phyloP scores from a whole-genome alignment of 1,140 invertebrate genomes.

The Magallana gigas region DNA sequence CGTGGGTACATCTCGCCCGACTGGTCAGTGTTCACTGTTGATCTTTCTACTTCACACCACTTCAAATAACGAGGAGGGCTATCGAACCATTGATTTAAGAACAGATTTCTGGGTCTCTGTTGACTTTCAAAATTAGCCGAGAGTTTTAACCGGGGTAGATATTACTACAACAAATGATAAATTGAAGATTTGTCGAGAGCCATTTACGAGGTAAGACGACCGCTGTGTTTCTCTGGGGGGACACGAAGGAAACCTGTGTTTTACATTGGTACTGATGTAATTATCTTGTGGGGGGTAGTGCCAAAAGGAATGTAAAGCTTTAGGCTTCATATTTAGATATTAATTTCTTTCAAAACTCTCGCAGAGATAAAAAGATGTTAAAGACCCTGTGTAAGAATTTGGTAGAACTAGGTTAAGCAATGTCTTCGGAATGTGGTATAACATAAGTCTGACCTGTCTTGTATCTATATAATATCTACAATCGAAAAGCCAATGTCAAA shows the following conservation, averaged over 20 bases:
- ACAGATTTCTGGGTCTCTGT: constrained; percentile 12
- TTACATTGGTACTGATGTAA: not conserved
- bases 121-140: constrained; percentile 13
- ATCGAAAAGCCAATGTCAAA: too few species aligned
- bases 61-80: not conserved
- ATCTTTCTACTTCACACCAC: constrained; percentile 9
- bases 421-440: too few species aligned
- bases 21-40: not conserved
- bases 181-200: constrained; percentile 8
- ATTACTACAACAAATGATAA: constrained; percentile 11
- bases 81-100: constrained; percentile 15
- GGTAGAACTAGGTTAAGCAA: too few species aligned
- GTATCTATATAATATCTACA: too few species aligned
- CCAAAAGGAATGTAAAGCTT: too few species aligned
- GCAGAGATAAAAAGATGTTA: too few species aligned
- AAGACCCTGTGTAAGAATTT: too few species aligned
- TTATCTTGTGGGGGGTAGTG: not conserved
- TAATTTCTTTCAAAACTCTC: too few species aligned
- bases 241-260: not conserved
- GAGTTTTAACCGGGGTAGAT: not conserved
- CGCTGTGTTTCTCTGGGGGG: not conserved
- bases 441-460: too few species aligned
- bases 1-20: not conserved
- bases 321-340: too few species aligned
- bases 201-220: not conserved